Evolutionary conservation across 2,888 invertebrate genomes (phyloP), one percentile per base, ranked within the genome.

Genomic region (Tyria jacobaeae): DNA sequence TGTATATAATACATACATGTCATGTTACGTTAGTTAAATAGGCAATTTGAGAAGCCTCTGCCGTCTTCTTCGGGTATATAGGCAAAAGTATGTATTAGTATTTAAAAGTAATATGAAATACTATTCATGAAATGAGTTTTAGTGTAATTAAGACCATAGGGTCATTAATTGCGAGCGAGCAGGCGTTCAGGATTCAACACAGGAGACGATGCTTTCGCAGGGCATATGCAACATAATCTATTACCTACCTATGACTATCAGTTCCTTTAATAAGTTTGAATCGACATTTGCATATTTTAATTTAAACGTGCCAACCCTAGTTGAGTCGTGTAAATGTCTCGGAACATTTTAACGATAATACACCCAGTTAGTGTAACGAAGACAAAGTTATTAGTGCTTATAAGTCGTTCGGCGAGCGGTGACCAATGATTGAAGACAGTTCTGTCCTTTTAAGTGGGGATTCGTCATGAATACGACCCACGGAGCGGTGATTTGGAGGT

Each of bases 261-360:
- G 37, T 37, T 37, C 3, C 37, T 15, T 15, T 15, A 15, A 15
- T 37, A 15, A 37, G 5, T 15, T 37, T 39, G 1, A 39, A 39
- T n/a, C 39, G 7, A 44, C 21, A 44, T 44, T 44, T 10, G 21
- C 44, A 44, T 21, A 21, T 21, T 31, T 31, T 31, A 31, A 31
- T 17, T 39, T 6, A 24, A 39, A 39, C 9, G 57, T 27, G 56
- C 5, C 60, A 66, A 37, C 62, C 62, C 66, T 66, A 62, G 1
- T 7, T 3, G 9, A 15, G 55, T 44, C 44, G 31, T 31, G 48
- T 25, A 37, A 47, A 37, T 66, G 62, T 65, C 60, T 53, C 59
- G 54, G 54, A 52, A 47, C 64, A 58, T 47, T 66, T 70, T 68
- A 70, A 75, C 66, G 70, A 72, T 70, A 70, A 66, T 68, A 54